A percentile compares a stretch with the other conserved stretches of the same genome.
phyloP scores from a whole-genome alignment of 2,888 invertebrate genomes.

The Zaprionus lineosus region DNA sequence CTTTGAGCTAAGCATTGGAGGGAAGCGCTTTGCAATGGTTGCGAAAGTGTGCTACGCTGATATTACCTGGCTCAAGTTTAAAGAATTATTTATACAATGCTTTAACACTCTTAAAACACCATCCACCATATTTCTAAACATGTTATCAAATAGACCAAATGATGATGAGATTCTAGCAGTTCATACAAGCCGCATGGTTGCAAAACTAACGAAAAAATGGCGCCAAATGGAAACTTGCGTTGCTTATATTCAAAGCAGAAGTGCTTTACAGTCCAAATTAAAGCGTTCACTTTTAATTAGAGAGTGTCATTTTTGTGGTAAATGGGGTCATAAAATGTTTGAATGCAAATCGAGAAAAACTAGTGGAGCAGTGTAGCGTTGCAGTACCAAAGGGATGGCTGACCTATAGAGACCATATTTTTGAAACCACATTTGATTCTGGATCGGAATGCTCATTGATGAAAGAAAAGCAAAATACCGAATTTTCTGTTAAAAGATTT shows the following conservation, averaged over 20 bases:
- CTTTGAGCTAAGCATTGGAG: constrained; percentile 15
- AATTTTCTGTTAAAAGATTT: constrained; percentile 23
- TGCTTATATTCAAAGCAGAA: too few relatives aligned
- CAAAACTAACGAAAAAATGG: constrained; percentile 13
- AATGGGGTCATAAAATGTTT: too few relatives aligned
- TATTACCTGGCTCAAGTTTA: constrained; percentile 19
- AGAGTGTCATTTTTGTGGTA: too few relatives aligned
- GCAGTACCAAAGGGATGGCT: constrained; percentile 27
- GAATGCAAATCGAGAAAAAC: constrained; percentile 12
- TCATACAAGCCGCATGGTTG: constrained; percentile 21
- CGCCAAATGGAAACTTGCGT: too few relatives aligned
- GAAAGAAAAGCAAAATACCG: constrained; percentile 19
- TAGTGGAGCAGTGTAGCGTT: constrained; percentile 28
- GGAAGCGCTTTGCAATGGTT: constrained; percentile 13
- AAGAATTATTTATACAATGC: constrained; percentile 19
- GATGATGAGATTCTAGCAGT: constrained; percentile 21
- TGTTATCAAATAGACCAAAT: constrained; percentile 17
- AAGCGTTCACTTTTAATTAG: too few relatives aligned
- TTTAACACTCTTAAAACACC: constrained; percentile 22
- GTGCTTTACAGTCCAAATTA: too few relatives aligned
- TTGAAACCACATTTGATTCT: constrained; percentile 26
- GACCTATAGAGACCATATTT: constrained; percentile 24
- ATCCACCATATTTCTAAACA: constrained; percentile 22
- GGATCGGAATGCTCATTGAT: constrained; percentile 31
- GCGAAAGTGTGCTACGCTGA: constrained; percentile 24